These are phyloP conservation scores for Oryzias celebensis DNA, from an alignment of 2,113 vertebrate species.

Conservation along the genomic window DNA sequence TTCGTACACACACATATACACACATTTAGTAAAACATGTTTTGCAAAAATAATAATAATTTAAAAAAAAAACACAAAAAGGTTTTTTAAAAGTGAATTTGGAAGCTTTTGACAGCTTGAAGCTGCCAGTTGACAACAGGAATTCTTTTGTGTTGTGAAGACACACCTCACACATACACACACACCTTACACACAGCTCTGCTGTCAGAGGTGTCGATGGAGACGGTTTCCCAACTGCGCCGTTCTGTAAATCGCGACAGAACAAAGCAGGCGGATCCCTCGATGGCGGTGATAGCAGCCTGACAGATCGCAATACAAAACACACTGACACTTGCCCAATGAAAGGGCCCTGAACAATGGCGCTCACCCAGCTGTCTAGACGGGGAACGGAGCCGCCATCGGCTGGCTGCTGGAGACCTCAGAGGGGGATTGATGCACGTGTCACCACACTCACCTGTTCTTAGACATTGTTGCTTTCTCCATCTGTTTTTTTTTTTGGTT, in stretches of 20 bases:
- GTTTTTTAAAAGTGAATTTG: background rate
- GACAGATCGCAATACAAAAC: slow-evolving; percentile 27
- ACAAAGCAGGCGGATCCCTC: slow-evolving; percentile 52
- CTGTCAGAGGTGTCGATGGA: slow-evolving; percentile 48
- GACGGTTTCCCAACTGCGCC: slow-evolving; percentile 38
- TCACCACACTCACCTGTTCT: slow-evolving; percentile 61
- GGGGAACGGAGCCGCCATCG: slow-evolving; percentile 31
- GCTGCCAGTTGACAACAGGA: slow-evolving; percentile 22
- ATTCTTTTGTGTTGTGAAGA: slow-evolving; percentile 48
- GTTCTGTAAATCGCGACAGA: slow-evolving; percentile 54
- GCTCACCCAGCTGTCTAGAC: slow-evolving; percentile 63
- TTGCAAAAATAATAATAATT: slow-evolving; percentile 6
- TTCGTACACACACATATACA: background rate
- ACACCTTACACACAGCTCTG: background rate
- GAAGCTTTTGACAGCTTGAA: slow-evolving; percentile 42
- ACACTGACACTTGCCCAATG: slow-evolving; percentile 16
- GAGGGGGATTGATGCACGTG: slow-evolving; percentile 47
- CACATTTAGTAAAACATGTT: slow-evolving; percentile 50
- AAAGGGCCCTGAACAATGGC: slow-evolving; percentile 51
- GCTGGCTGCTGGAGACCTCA: slow-evolving; percentile 48
- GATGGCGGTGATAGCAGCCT: slow-evolving; percentile 51
- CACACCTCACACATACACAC: background rate
- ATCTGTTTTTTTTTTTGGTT: slow-evolving; percentile 25
- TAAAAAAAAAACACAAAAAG: background rate
- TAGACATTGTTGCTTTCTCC: background rate